Conservation (phyloP, 2,797 vertebrate genomes). For the Sparidentex hasta region DNA sequence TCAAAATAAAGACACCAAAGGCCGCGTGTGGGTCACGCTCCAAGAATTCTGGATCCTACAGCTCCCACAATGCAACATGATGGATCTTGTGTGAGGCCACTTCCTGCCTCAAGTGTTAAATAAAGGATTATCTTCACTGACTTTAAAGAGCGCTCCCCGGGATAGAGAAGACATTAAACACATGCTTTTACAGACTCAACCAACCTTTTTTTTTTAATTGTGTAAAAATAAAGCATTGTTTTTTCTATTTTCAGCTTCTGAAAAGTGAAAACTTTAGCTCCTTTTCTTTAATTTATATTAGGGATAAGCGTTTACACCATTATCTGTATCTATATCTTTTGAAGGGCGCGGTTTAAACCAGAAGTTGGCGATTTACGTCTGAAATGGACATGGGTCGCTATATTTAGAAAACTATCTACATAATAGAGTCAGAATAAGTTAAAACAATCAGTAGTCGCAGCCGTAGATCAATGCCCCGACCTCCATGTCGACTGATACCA, state of each 20-base stretch:
- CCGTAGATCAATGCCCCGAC: background rate
- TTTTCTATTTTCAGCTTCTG: background rate
- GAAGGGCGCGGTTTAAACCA: too few species aligned
- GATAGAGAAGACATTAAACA: background rate
- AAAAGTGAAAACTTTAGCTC: background rate
- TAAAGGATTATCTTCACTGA: background rate
- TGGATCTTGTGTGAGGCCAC: background rate
- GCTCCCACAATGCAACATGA: background rate
- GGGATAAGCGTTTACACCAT: too few species aligned
- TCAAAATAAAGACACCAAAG: background rate
- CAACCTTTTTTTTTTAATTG: too few species aligned
- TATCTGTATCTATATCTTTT: too few species aligned
- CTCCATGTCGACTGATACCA: background rate
- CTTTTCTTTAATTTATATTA: background rate
- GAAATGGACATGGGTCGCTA: too few species aligned
- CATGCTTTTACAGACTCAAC: background rate
- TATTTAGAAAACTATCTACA: too few species aligned
- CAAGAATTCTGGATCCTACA: background rate
- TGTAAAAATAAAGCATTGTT: too few species aligned
- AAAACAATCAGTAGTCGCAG: background rate
- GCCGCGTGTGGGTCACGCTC: background rate
- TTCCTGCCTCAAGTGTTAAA: too few species aligned
- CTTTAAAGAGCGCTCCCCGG: background rate
- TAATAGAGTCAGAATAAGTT: background rate
- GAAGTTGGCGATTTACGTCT: too few species aligned